Base-by-base conservation (phyloP, 2,113 vertebrate genomes). In the Phylloscopus trochilus region DNA sequence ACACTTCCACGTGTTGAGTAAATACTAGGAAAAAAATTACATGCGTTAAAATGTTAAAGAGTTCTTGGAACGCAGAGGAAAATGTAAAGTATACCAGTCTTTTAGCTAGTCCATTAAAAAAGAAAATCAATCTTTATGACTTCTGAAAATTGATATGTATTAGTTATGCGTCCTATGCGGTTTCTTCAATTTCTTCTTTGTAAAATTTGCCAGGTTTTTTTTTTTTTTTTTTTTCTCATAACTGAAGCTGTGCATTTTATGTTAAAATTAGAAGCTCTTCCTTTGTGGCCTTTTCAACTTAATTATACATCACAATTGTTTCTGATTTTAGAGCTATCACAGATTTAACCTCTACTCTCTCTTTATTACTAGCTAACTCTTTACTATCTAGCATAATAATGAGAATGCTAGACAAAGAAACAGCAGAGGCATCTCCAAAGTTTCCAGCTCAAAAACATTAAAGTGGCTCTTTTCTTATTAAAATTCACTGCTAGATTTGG, bases 221-320 rank as follows among this genome's bases (percentile, higher is more conserved):
- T n/a, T n/a, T n/a, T n/a, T n/a, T 43, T n/a, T 37, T 52, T 27
- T 66, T 49, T 51, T 47, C 44, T 20, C 18, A 51, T 26, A 92
- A 84, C 60, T 84, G 30, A 96, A 92, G 69, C n/a, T 83, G 31
- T 75, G 60, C 86, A 69, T 91, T 96, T 84, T 87, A 95, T 60
- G 31, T 87, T 95, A 97, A 95, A 97, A 96, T 97, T 84, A 96
- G 86, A 96, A 96, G 49, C 52, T 46, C 56, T 53, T 96, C 64
- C 49, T 95, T 90, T 88, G 86, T 95, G 89, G 60, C 68, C 72
- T 95, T 92, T 97, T 96, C 76, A 97, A 95, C 69, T 95, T 96
- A 96, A 96, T 97, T 97, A 96, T 93, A 95, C 86, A 47, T 93
- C 84, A 95, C 21, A 97, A 95, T 95, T 94, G 68, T 91, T 97